These are phyloP conservation scores for Choloepus hoffmanni DNA, from an alignment of 2,113 vertebrate genomes.

Conservation along the genomic window DNA sequence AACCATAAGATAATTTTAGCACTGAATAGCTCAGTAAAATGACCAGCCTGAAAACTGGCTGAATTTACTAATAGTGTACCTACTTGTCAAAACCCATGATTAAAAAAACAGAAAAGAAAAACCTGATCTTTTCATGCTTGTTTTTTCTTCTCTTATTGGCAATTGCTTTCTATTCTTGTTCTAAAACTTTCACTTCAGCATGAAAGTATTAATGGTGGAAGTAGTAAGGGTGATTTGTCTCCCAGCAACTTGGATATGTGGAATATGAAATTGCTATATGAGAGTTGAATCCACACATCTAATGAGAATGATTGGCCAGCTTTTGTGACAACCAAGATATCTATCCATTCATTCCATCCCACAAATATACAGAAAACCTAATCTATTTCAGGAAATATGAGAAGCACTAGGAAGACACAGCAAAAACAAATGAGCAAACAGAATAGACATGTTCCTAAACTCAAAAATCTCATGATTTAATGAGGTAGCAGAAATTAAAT, in stretches of 20 bases:
- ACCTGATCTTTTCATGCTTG: background rate
- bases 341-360: background rate
- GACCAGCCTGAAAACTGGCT: background rate
- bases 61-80: background rate
- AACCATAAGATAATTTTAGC: background rate
- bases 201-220: background rate
- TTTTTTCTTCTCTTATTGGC: background rate
- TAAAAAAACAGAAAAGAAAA: constrained; percentile 22
- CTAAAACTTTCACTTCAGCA: background rate
- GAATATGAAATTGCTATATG: background rate
- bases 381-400: background rate
- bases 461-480: background rate
- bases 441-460: background rate
- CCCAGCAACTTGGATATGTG: background rate
- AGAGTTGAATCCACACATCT: background rate
- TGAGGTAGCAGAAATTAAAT: background rate
- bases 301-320: background rate
- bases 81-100: background rate
- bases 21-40: background rate
- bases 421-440: background rate
- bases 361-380: background rate
- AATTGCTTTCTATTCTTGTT: background rate
- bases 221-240: background rate
- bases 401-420: background rate
- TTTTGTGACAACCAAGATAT: background rate